A percentile compares a stretch with the other conserved stretches of the same genome.
Evolutionary conservation across 1,140 invertebrate species (phyloP).

Genomic region (Zaprionus inermis): DNA sequence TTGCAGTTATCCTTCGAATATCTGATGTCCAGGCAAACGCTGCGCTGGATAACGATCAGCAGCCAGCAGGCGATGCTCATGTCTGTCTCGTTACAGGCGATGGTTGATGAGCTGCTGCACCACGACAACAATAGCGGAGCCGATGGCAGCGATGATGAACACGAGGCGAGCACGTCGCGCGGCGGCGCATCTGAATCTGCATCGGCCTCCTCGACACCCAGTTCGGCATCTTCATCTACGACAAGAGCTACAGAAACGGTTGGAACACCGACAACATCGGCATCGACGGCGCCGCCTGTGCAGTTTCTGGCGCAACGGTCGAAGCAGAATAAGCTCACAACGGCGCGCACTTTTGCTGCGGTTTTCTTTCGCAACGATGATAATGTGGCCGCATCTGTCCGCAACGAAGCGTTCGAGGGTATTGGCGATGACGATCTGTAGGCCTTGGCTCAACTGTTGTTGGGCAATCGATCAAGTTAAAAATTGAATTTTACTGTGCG

Average conservation of each 20-base stretch:
- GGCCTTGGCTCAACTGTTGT: slow-evolving; percentile 24
- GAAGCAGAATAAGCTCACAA: slow-evolving; percentile 78
- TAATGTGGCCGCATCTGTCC: slow-evolving; percentile 84
- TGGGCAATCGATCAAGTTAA: slow-evolving; percentile 5
- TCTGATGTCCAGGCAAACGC: slow-evolving; percentile 94
- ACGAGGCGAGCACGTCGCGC: slow-evolving; percentile 58
- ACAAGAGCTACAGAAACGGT: slow-evolving; percentile 39
- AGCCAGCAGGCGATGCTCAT: slow-evolving; percentile 97
- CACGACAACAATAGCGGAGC: slow-evolving; percentile 86
- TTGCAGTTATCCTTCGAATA: slow-evolving; percentile 96
- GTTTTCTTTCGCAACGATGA: slow-evolving; percentile 86
- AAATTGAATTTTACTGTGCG: background rate
- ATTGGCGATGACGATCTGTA: slow-evolving; percentile 95
- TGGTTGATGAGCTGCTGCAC: slow-evolving; percentile 96
- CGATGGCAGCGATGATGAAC: slow-evolving; percentile 65
- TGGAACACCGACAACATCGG: slow-evolving; percentile 81
- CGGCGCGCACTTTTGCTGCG: slow-evolving; percentile 84
- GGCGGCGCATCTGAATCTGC: slow-evolving; percentile 40
- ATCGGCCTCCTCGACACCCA: slow-evolving; percentile 58
- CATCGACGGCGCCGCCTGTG: slow-evolving; percentile 67
- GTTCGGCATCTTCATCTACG: slow-evolving; percentile 57
- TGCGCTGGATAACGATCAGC: slow-evolving; percentile 96
- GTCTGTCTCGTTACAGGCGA: slow-evolving; percentile 96
- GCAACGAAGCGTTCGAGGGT: slow-evolving; percentile 95
- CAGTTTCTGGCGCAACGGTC: slow-evolving; percentile 84